Evolutionary conservation across 2,113 vertebrate genomes (phyloP).

Genomic region (Apaloderma vittatum): DNA sequence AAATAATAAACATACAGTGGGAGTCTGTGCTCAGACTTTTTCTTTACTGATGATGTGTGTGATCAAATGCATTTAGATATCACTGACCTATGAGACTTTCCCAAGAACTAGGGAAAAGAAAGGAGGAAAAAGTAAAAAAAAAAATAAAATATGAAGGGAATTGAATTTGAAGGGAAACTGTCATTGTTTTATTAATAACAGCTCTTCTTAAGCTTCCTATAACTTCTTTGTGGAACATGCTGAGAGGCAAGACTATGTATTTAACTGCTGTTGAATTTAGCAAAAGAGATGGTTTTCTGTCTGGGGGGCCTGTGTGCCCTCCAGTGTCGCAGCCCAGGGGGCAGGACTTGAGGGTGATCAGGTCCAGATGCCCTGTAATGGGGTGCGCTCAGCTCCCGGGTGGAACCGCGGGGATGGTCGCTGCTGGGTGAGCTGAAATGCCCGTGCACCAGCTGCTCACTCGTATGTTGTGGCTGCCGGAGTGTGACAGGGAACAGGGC

Average conservation of each 20-base stretch:
- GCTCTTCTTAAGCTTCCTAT: neutral
- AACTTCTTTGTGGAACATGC: neutral
- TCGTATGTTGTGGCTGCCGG: neutral
- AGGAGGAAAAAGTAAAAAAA: too few species aligned
- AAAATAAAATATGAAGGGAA: neutral
- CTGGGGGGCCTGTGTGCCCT: neutral
- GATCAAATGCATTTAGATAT: neutral
- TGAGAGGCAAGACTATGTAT: neutral
- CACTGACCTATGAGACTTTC: neutral
- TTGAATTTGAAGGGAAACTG: neutral
- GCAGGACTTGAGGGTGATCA: neutral
- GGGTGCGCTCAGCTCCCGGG: neutral
- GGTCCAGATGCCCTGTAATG: neutral
- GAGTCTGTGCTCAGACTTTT: neutral
- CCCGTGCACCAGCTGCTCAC: neutral
- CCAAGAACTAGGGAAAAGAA: neutral
- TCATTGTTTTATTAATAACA: neutral
- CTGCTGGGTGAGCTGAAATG: neutral
- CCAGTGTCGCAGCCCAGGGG: neutral
- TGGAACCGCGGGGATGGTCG: neutral
- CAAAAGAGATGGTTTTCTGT: neutral
- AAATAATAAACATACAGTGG: neutral
- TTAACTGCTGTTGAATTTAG: neutral
- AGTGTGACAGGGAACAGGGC: neutral
- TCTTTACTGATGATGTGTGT: neutral